Percentiles rank a stretch among this genome's conserved stretches.
phyloP scores from a whole-genome alignment of 2,797 vertebrate species.

The Geotria australis region DNA sequence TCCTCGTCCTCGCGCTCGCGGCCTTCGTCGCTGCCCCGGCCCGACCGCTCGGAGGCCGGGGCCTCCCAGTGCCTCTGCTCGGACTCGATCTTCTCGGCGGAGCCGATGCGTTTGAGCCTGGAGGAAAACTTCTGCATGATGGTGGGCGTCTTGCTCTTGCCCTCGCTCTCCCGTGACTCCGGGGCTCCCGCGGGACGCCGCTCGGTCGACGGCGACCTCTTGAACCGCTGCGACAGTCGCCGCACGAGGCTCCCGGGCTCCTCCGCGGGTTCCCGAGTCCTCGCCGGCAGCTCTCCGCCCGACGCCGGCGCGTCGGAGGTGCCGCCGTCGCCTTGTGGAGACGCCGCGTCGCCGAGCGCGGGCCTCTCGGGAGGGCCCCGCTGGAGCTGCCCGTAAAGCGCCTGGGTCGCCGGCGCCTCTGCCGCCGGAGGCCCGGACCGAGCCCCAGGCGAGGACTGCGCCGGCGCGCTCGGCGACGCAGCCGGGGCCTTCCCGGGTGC shows the following conservation, averaged over 20 bases:
- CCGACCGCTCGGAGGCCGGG: conserved; percentile 10
- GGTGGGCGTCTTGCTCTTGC: conserved; percentile 8
- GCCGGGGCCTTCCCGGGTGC: too few species aligned
- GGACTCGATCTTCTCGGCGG: conserved; percentile 29
- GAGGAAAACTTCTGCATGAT: conserved; percentile 34
- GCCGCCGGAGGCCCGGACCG: too few species aligned
- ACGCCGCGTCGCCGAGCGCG: too few species aligned
- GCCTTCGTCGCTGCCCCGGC: conserved; percentile 4
- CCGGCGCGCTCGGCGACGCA: too few species aligned
- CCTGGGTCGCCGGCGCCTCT: too few species aligned
- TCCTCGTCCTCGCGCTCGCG: too few species aligned
- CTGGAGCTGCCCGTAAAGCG: too few species aligned
- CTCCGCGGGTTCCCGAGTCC: conserved; percentile 9
- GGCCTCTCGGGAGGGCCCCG: too few species aligned
- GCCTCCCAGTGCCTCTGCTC: conserved; percentile 22
- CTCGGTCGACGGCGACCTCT: conserved; percentile 33
- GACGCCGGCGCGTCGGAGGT: too few species aligned
- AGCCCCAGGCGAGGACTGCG: too few species aligned
- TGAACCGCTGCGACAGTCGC: conserved; percentile 46
- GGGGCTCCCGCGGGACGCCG: conserved; percentile 19
- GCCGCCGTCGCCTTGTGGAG: too few species aligned
- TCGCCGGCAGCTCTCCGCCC: too few species aligned
- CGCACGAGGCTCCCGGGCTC: conserved; percentile 52
- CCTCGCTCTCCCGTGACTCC: conserved; percentile 13
- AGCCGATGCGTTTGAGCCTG: conserved; percentile 24